Conservation (phyloP, 2,797 vertebrate species). For the Dermochelys coriacea region DNA sequence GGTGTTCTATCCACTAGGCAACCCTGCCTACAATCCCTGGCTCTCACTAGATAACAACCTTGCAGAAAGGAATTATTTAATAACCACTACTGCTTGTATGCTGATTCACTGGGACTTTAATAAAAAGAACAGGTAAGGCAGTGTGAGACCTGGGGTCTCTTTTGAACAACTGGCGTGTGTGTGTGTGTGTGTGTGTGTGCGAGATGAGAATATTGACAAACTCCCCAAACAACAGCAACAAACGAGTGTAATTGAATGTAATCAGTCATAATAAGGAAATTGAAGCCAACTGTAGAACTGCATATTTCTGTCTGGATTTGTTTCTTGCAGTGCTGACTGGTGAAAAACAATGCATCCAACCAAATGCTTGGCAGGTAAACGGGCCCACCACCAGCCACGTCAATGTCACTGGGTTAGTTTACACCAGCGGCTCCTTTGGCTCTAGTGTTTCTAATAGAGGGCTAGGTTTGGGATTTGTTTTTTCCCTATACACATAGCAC, state of each 20-base stretch:
- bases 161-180: neutral
- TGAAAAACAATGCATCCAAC: neutral
- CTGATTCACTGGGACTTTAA: neutral
- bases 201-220: neutral
- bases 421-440: rapidly evolving
- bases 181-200: neutral
- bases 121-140: neutral
- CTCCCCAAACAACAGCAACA: constrained; percentile 50
- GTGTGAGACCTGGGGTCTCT: neutral
- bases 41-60: neutral
- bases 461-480: neutral
- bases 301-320: neutral
- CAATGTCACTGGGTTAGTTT: rapidly evolving
- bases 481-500: neutral
- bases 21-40: neutral
- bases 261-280: constrained; percentile 63
- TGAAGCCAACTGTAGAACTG: constrained; percentile 51
- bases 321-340: rapidly evolving
- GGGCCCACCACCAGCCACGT: rapidly evolving
- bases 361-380: neutral
- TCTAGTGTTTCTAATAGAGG: neutral
- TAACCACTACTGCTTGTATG: neutral
- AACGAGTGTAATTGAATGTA: constrained; percentile 57
- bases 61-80: neutral
- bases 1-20: neutral